Evolutionary conservation across 2,888 invertebrate species (phyloP).

Genomic region (Cacoxenus indagator): DNA sequence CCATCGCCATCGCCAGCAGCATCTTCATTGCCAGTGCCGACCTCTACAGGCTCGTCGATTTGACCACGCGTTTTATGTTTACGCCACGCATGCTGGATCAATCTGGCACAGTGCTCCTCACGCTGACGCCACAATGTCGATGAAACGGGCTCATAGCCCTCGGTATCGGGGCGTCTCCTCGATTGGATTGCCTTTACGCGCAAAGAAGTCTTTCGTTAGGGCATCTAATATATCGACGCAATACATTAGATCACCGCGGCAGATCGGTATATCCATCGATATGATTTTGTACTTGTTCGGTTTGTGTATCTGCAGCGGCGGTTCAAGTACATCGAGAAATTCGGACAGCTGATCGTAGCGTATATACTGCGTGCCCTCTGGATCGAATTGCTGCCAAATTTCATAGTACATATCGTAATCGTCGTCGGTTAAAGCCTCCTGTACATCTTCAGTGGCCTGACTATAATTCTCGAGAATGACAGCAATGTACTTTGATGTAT

Average conservation of each 20-base stretch:
- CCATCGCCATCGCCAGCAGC: constrained; percentile 72
- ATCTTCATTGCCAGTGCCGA: constrained; percentile 72
- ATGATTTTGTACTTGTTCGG: constrained; percentile 99
- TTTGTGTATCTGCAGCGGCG: constrained; percentile 96
- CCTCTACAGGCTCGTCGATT: constrained; percentile 71
- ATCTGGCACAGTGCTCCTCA: constrained; percentile 95
- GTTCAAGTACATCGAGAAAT: constrained; percentile 95
- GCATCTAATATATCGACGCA: constrained; percentile 99
- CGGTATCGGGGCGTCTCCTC: constrained; percentile 92
- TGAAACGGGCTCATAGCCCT: constrained; percentile 93
- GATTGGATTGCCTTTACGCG: constrained; percentile 93
- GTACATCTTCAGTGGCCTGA: constrained; percentile 98
- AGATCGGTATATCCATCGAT: constrained; percentile 98
- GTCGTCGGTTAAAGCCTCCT: constrained; percentile 96
- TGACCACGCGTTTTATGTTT: constrained; percentile 83
- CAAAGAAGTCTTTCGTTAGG: constrained; percentile 98
- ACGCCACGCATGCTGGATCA: constrained; percentile 96
- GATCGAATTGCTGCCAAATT: constrained; percentile 99
- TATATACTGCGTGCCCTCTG: constrained; percentile 97
- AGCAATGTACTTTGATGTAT: constrained; percentile 99
- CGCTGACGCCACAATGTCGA: constrained; percentile 96
- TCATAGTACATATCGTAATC: constrained; percentile 99
- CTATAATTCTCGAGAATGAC: constrained; percentile 99
- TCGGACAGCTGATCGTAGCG: constrained; percentile 94
- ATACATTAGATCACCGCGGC: constrained; percentile 96